Evolutionary conservation across 2,797 vertebrate species (phyloP).

Genomic region (Chrosomus eos): DNA sequence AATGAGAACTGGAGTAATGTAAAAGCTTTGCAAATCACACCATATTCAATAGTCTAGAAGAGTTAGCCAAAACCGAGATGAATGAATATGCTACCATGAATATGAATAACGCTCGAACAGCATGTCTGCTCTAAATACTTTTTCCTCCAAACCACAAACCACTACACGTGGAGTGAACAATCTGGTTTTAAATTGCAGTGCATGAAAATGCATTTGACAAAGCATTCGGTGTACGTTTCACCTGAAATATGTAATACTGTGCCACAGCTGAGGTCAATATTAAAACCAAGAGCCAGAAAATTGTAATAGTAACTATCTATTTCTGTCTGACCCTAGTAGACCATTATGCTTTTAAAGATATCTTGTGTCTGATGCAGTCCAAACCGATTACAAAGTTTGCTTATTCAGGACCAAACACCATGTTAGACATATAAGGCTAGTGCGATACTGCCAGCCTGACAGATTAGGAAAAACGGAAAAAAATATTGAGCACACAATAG

Average conservation of each 20-base stretch:
- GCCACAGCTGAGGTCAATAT: neutral
- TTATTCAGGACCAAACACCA: slow-evolving; percentile 10
- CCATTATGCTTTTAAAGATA: slow-evolving; percentile 29
- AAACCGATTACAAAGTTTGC: slow-evolving; percentile 23
- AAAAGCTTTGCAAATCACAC: slow-evolving; percentile 13
- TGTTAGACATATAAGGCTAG: slow-evolving; percentile 3
- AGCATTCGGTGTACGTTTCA: neutral
- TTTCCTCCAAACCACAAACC: slow-evolving; percentile 12
- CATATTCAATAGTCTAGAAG: neutral
- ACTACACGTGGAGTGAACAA: slow-evolving; percentile 17
- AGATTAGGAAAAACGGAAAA: neutral
- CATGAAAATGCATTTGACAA: slow-evolving; percentile 11
- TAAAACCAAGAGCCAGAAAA: slow-evolving; percentile 32
- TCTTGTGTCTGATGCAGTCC: slow-evolving; percentile 22
- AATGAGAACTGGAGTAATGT: neutral
- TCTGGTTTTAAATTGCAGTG: slow-evolving; percentile 4
- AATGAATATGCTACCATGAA: no score
- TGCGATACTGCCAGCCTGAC: neutral
- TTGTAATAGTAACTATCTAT: slow-evolving; percentile 10
- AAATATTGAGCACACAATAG: neutral
- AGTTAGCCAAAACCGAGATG: neutral
- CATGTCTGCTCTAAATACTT: neutral
- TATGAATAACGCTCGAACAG: slow-evolving; percentile 1
- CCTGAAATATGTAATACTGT: slow-evolving; percentile 17
- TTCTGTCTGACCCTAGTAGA: neutral